These are phyloP conservation scores for Xiphophorus maculatus DNA, from an alignment of 2,113 vertebrate genomes.

Conservation along the genomic window DNA sequence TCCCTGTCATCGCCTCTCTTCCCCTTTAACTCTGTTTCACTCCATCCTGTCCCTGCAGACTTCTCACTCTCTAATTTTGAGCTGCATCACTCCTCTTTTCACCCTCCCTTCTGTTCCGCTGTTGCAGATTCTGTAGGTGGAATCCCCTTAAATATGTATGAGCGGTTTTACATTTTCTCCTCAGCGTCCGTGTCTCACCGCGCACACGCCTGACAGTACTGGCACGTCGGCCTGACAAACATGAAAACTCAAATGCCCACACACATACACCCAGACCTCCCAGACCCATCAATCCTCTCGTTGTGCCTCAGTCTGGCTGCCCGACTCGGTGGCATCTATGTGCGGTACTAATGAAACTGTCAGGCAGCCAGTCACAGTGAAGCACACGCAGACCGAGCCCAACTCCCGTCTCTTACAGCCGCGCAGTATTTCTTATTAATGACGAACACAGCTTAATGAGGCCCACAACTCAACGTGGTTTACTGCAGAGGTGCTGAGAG, in stretches of 20 bases:
- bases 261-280: conserved; percentile 17
- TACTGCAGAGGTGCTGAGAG: conserved; percentile 28
- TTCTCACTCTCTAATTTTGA: conserved; percentile 38
- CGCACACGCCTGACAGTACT: conserved; percentile 29
- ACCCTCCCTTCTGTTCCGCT: conserved; percentile 30
- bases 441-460: conserved; percentile 40
- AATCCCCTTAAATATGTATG: conserved; percentile 53
- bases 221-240: conserved; percentile 40
- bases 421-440: conserved; percentile 38
- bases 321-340: conserved; percentile 27
- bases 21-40: conserved; percentile 1
- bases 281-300: conserved; percentile 56
- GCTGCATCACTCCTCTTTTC: conserved; percentile 11
- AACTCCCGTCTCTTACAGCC: conserved; percentile 24
- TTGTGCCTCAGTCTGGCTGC: conserved; percentile 26
- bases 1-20: background rate
- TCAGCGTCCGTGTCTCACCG: conserved; percentile 22
- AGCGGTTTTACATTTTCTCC: conserved; percentile 46
- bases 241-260: background rate
- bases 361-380: conserved; percentile 37
- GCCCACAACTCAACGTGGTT: conserved; percentile 39
- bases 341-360: conserved; percentile 43
- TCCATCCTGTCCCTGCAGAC: background rate
- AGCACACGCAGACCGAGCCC: conserved; percentile 5
- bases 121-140: conserved; percentile 48